Percentiles rank a stretch among this genome's conserved stretches.
Evolutionary conservation across 2,797 vertebrate genomes (phyloP).

Genomic region (Syndactyla subalaris): DNA sequence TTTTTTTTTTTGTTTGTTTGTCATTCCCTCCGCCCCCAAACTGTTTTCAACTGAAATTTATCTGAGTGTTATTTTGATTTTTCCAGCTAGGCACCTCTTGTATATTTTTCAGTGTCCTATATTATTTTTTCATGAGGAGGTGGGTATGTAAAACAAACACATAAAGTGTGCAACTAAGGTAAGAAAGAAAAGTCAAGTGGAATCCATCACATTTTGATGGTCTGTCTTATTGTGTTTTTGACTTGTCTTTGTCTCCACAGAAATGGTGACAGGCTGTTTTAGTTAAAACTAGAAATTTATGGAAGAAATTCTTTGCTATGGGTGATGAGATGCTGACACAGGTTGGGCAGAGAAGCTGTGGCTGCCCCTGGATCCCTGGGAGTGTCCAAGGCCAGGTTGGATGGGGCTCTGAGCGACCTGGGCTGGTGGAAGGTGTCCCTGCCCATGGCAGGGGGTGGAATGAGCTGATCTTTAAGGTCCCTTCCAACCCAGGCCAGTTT

Average conservation of each 20-base stretch:
- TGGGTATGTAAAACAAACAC: neutral
- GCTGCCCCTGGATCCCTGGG: neutral
- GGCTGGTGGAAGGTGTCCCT: neutral
- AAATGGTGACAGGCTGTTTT: neutral
- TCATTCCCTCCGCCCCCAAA: neutral
- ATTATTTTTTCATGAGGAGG: neutral
- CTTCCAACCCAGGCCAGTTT: neutral
- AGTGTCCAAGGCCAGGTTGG: rapidly evolving
- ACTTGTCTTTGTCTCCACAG: neutral
- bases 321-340: neutral
- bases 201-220: neutral
- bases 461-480: neutral
- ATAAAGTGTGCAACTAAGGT: neutral
- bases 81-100: neutral
- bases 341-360: neutral
- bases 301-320: neutral
- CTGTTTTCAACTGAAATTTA: neutral
- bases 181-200: neutral
- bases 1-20: too few species aligned
- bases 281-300: neutral
- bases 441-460: neutral
- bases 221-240: neutral
- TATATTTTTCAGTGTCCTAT: neutral
- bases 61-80: neutral
- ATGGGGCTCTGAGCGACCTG: neutral